Percentiles rank a stretch among this genome's conserved stretches.
Conservation (phyloP, 2,797 vertebrate genomes). For the Brotula barbata region DNA sequence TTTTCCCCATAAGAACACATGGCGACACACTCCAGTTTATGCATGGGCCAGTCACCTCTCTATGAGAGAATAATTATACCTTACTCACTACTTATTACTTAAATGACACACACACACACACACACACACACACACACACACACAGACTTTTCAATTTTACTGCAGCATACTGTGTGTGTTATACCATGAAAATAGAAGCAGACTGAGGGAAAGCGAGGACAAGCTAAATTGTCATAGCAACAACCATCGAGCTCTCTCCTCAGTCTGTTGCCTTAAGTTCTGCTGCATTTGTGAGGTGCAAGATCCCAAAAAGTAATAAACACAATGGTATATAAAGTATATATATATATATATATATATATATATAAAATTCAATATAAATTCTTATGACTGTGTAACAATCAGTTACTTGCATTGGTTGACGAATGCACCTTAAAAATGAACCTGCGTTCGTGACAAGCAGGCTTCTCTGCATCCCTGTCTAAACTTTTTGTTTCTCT, state of each 20-base stretch:
- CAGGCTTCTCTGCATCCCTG: too few relatives aligned
- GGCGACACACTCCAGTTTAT: conserved; percentile 93
- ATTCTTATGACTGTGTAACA: too few relatives aligned
- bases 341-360: too few relatives aligned
- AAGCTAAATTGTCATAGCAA: conserved; percentile 40
- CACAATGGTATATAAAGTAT: too few relatives aligned
- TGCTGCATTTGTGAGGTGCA: conserved; percentile 2
- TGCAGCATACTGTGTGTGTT: conserved; percentile 16
- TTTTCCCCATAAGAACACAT: conserved; percentile 92
- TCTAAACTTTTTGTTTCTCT: too few relatives aligned
- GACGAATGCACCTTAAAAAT: too few relatives aligned
- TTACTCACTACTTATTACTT: too few relatives aligned
- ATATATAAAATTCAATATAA: too few relatives aligned
- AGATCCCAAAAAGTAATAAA: too few relatives aligned
- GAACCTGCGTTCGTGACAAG: too few relatives aligned
- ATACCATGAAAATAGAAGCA: conserved; percentile 31
- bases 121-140: conserved; percentile 1
- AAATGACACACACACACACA: conserved; percentile 9
- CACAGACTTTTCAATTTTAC: not conserved
- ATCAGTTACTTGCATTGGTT: too few relatives aligned
- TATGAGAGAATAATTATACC: conserved; percentile 57
- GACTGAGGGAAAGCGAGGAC: conserved; percentile 21
- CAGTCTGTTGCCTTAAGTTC: not conserved
- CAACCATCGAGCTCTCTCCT: conserved; percentile 4
- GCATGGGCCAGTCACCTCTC: conserved; percentile 96